Evolutionary conservation across 2,888 invertebrate genomes (phyloP), one percentile per base, ranked within the genome.

Genomic region (Zele albiditarsus): DNA sequence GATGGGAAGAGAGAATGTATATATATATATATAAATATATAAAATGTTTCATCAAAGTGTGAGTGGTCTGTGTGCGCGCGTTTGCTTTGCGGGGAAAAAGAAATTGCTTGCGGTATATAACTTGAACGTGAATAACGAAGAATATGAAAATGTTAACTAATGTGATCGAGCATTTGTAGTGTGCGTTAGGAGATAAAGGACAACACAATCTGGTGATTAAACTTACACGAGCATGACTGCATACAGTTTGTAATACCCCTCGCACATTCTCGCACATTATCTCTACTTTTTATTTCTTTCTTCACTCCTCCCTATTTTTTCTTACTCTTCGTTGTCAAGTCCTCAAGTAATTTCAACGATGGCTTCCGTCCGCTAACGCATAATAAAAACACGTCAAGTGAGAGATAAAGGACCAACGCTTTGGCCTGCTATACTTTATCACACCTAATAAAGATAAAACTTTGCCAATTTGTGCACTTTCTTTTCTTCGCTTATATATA

Each of bases 371-470:
- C 33, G 20, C 23, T 46, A 66, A 23, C 49, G 49, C 68, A 69
- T 69, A 66, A 66, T 66, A 66, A 73, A 73, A 73, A 67, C 57
- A 73, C 65, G 73, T 66, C 57, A 57, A 67, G 42, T 38, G 3
- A 73, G 57, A 38, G 57, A 66, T 53, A 73, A 73, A 73, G 20
- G 67, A 42, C 42, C 33, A n/a, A 57, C 42, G 23, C 31, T 33
- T 53, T 53, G 53, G 71, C n/a, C 31, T 71, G 16, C 62, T 33
- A 38, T 66, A 66, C 58, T 73, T 73, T 73, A 67, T 73, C 66
- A 73, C 57, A 58, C 53, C 31, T 66, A 73, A 73, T 73, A 73
- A 66, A 73, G 73, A 66, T 73, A 73, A 73, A 66, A 42, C 67
- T 73, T 66, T 58, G 20, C 67, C 27, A 73, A 58, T 38, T 67